phyloP scores from a whole-genome alignment of 2,888 invertebrate species.

The Encarsia formosa region DNA sequence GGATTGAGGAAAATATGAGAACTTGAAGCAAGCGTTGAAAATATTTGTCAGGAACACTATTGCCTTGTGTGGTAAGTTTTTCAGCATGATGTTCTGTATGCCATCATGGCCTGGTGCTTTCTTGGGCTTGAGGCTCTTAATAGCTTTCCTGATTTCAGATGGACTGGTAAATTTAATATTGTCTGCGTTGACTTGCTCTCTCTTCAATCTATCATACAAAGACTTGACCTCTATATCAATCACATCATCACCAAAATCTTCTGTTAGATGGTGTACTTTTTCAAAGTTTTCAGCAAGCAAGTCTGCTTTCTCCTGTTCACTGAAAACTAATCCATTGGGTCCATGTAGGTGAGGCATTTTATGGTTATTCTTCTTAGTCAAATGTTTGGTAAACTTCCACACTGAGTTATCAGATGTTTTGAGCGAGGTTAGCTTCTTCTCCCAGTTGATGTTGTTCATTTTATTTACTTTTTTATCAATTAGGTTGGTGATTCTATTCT shows the following conservation, averaged over 20 bases:
- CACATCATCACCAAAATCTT: neutral
- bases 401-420: conserved; percentile 7
- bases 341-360: neutral
- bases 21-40: neutral
- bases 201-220: neutral
- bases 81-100: conserved; percentile 15
- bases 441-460: conserved; percentile 5
- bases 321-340: neutral
- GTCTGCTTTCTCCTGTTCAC: neutral
- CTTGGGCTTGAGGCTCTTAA: conserved; percentile 18
- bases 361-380: neutral
- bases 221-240: neutral
- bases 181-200: conserved; percentile 10
- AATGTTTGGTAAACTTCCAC: neutral
- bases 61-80: conserved; percentile 2
- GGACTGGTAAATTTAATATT: conserved; percentile 12
- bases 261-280: too few species aligned
- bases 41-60: neutral
- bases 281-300: neutral
- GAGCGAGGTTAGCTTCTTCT: neutral
- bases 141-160: conserved; percentile 14
- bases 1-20: conserved; percentile 5
- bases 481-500: too few species aligned
- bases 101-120: conserved; percentile 19
- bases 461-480: conserved; percentile 13